These are phyloP conservation scores for Chrysochloris asiatica DNA, from an alignment of 2,113 vertebrate genomes.

Conservation along the genomic window DNA sequence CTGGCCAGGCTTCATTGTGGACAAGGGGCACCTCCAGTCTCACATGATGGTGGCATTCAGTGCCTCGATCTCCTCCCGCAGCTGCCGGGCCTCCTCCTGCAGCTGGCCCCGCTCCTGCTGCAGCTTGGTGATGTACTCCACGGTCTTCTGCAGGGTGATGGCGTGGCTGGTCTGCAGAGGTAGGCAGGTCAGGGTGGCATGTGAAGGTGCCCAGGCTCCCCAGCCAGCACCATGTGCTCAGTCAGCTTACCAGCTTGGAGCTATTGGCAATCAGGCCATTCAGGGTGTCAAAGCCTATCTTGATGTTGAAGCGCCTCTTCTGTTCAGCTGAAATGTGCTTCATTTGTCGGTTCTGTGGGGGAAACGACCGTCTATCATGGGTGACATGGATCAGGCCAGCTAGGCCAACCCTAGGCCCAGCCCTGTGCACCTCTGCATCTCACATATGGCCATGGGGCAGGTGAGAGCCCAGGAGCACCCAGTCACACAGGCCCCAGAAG, in stretches of 20 bases:
- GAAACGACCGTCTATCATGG: rapidly evolving
- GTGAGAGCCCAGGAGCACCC: no score
- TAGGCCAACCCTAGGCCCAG: no score
- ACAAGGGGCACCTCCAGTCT: slow-evolving; percentile 32
- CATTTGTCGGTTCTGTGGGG: slow-evolving; percentile 90
- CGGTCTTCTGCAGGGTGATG: slow-evolving; percentile 93
- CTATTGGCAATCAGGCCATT: slow-evolving; percentile 91
- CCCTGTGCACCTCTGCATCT: no score
- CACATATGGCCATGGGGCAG: background rate
- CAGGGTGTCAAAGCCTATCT: slow-evolving; percentile 92
- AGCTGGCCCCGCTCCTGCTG: slow-evolving; percentile 95
- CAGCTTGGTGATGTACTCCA: slow-evolving; percentile 96
- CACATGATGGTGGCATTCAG: slow-evolving; percentile 95
- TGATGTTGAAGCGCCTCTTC: slow-evolving; percentile 96
- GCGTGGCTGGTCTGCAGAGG: slow-evolving; percentile 92
- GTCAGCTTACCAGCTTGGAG: slow-evolving; percentile 86
- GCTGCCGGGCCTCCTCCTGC: slow-evolving; percentile 92
- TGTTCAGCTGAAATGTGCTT: slow-evolving; percentile 95
- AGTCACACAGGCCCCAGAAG: background rate
- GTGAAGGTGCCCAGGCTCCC: background rate
- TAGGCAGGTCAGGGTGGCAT: background rate
- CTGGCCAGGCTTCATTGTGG: no score
- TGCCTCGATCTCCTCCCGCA: slow-evolving; percentile 95
- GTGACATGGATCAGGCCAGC: no score
- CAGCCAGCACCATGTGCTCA: rapidly evolving